Base-by-base conservation (phyloP, 2,113 vertebrate genomes). In the Sylvietta virens region DNA sequence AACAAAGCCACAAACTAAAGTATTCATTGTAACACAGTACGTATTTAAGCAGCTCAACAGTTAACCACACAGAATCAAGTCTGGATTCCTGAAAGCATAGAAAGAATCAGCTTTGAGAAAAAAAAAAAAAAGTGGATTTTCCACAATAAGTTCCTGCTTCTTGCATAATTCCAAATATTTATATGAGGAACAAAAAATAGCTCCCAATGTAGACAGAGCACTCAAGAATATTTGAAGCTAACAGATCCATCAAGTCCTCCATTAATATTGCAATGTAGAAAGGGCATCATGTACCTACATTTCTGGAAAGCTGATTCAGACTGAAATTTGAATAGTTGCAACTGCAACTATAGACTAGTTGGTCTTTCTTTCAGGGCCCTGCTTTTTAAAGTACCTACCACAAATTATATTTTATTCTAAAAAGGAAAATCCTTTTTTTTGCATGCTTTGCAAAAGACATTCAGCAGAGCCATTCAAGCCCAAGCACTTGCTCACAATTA, bases 401-500 rank as follows among this genome's bases (percentile, higher is more conserved):
- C 2, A 3, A 92, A 77, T 40, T 30, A 0, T n/a, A 39, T 48
- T 80, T 47, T 37, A 61, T 9, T 65, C 53, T 5, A 22, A 65
- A 60, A 89, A 13, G 3, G 12, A 66, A 11, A 6, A 2, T 5
- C 2, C 8, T 56, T 44, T 64, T 57, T 61, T 40, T 39, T 31
- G 6, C 30, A 39, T 24, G 9, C 31, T 72, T 78, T 64, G 8
- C 39, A 62, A n/a, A 74, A 45, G 28, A 57, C 21, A 42, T 0
- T 84, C 51, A 51, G 47, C 18, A 33, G 40, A 76, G 37, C 35
- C 12, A 9, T 62, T 67, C 3, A 6, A 85, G 16, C 48, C 11
- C 30, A 54, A 90, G 26, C 16, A 74, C 8, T 14, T 0, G 0
- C 9, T 61, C 30, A n/a, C 20, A 74, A 51, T 4, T 11, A 1